phyloP scores from a whole-genome alignment of 1,140 invertebrate species.

The Aphaenogaster floridana region DNA sequence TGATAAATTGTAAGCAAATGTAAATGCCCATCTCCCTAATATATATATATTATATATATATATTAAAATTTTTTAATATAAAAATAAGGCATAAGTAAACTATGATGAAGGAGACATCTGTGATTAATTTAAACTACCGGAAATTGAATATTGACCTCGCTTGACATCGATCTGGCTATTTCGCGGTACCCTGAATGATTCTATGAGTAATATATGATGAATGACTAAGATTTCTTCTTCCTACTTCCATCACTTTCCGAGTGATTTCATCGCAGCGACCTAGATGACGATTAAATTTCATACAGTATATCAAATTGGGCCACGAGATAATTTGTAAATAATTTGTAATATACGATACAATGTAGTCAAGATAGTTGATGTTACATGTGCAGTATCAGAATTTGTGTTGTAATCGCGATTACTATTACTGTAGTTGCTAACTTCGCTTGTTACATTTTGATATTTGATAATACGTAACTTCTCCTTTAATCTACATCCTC shows the following conservation, averaged over 20 bases:
- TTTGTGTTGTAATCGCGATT: not conserved
- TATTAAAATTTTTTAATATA: not conserved
- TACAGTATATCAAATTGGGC: not conserved
- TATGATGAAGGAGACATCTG: not conserved
- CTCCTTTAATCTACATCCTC: not conserved
- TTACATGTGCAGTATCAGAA: not conserved
- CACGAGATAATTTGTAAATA: not conserved
- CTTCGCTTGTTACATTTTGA: not conserved
- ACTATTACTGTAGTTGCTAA: not conserved
- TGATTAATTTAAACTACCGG: constrained; percentile 67
- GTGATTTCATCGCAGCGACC: constrained; percentile 68
- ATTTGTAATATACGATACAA: not conserved
- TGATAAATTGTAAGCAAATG: not conserved
- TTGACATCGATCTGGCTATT: constrained; percentile 73
- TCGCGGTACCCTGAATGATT: not conserved
- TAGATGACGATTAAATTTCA: constrained; percentile 23
- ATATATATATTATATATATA: not conserved
- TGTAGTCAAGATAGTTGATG: not conserved
- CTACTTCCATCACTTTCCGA: constrained; percentile 48
- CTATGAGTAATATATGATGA: constrained; percentile 63
- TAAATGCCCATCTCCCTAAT: not conserved
- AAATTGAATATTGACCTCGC: constrained; percentile 79
- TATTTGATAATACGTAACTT: constrained; percentile 12
- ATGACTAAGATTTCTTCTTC: constrained; percentile 77
- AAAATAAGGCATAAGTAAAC: not conserved